Base-by-base conservation (phyloP, 1,140 invertebrate genomes). In the Drosophila asahinai region DNA sequence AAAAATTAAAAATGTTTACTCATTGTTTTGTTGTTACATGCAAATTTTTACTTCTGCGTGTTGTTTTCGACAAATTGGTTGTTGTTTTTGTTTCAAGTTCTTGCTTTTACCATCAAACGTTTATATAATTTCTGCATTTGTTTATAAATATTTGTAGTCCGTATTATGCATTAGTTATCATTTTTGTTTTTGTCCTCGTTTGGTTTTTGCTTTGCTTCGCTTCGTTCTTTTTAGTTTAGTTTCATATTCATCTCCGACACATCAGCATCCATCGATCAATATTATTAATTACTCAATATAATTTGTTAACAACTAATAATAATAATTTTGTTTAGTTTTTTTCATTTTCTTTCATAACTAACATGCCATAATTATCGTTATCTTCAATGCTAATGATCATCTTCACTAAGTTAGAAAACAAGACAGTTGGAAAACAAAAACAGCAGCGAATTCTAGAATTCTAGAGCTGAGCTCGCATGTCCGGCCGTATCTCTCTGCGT, bases 251-350 rank as follows among this genome's bases (percentile, higher is more conserved):
- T 87, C 58, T 75, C 63, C 66, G 87, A 83, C 74, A 87, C 77
- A 81, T 79, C 74, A 83, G 86, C 80, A 78, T 87, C 80, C 81
- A 86, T 82, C 65, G 83, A 73, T 83, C 74, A 81, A 87, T 78
- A 81, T 89, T 74, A 86, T 87, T 86, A 80, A 83, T 86, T 86
- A 87, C 70, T 89, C 86, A 91, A 91, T 91, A 91, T 82, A 91
- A 91, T 91, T 91, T 91, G 83, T 91, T 91, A 91, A 90, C 86
- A 90, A 90, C 86, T 90, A 90, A 90, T 91, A 90, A 80, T 79
- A 79, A 89, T 89, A 89, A 89, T 89, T 90, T 89, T 86, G 83
- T 91, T 89, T 82, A 79, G 71, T 89, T 90, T 89, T 22, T 55
- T 70, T 70, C 63, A 57, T 78, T 71, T 78, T 62, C 45, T 78